Conservation (phyloP, 2,113 vertebrate genomes). For the Dicaeum eximium region DNA sequence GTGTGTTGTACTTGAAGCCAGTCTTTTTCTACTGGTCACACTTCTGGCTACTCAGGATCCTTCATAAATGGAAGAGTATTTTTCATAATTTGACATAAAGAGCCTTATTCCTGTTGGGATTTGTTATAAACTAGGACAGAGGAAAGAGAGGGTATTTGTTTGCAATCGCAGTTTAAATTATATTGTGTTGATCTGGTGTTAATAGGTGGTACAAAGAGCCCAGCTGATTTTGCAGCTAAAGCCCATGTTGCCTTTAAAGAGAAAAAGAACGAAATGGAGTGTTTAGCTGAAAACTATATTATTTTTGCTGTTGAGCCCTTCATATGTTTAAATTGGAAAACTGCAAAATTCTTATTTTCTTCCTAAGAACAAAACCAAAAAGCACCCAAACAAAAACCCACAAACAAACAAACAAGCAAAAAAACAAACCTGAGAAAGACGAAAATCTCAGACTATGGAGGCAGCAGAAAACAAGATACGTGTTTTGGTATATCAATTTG, state of each 20-base stretch:
- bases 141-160: not conserved
- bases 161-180: not conserved
- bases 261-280: not conserved
- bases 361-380: not conserved
- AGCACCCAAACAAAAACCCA: rapidly evolving
- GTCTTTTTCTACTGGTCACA: not conserved
- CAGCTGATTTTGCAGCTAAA: not conserved
- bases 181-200: not conserved
- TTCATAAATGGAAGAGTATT: not conserved
- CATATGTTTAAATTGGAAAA: not conserved
- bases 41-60: not conserved
- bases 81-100: not conserved
- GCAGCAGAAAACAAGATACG: not conserved
- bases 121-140: not conserved
- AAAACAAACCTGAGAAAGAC: not conserved
- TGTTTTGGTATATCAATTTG: not conserved
- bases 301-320: not conserved
- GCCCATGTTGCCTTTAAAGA: not conserved
- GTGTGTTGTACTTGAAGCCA: not conserved
- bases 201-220: not conserved
- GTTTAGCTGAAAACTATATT: not conserved
- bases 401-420: not conserved
- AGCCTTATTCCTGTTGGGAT: not conserved
- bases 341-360: not conserved
- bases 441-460: not conserved